phyloP scores from a whole-genome alignment of 53 echinoderm and acorn worm species.

The Stichopus horrens region DNA sequence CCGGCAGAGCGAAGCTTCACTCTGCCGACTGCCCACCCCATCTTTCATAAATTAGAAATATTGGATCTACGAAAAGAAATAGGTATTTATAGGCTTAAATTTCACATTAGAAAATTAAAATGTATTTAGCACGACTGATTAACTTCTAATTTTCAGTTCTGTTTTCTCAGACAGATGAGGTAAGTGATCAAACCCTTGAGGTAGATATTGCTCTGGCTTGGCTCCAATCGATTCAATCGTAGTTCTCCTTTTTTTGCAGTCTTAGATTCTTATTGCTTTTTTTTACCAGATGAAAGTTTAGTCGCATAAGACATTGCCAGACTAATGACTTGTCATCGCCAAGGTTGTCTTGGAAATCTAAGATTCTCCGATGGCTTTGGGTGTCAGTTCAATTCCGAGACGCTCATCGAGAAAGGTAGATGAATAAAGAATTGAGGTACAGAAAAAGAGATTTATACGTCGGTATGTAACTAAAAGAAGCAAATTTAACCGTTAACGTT shows the following conservation, averaged over 20 bases:
- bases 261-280: neutral
- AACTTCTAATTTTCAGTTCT: conserved; percentile 7
- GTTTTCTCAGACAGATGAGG: conserved; percentile 26
- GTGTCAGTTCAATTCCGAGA: neutral
- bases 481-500: too few relatives aligned
- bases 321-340: neutral
- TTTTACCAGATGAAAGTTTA: neutral
- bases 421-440: neutral
- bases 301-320: neutral
- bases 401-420: neutral
- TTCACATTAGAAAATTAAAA: conserved; percentile 25
- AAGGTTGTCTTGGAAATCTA: conserved; percentile 22
- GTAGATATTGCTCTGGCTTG: conserved; percentile 8
- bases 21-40: neutral
- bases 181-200: conserved; percentile 16
- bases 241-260: neutral
- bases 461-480: too few relatives aligned
- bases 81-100: conserved; percentile 14
- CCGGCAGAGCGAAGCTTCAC: too few relatives aligned
- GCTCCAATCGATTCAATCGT: conserved; percentile 12
- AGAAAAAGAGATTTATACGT: too few relatives aligned
- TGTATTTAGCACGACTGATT: conserved; percentile 22
- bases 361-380: conserved; percentile 26
- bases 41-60: neutral
- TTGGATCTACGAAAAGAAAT: neutral